Evolutionary conservation across 2,888 invertebrate species (phyloP).

Genomic region (Cataglyphis cursor): DNA sequence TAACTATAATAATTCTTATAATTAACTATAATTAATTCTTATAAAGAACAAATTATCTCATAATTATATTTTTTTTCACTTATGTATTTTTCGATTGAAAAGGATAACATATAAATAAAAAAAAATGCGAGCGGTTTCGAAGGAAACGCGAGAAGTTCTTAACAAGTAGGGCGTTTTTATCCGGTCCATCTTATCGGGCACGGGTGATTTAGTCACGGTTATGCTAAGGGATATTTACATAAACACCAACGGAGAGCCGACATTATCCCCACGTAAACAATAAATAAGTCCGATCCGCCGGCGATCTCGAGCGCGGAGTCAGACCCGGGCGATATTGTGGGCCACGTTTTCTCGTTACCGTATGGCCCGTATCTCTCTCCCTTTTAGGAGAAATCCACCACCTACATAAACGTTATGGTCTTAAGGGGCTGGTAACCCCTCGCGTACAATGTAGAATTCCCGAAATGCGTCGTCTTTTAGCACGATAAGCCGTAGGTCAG

Average conservation of each 20-base stretch:
- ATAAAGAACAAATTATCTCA: background rate
- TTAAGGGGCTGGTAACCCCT: constrained; percentile 72
- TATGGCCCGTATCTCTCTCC: constrained; percentile 64
- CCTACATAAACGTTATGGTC: constrained; percentile 74
- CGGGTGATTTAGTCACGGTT: constrained; percentile 72
- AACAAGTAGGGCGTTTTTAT: constrained; percentile 76
- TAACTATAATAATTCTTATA: too few species aligned
- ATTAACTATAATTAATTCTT: too few species aligned
- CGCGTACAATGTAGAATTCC: constrained; percentile 65
- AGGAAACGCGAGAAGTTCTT: constrained; percentile 57
- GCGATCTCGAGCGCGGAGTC: constrained; percentile 39
- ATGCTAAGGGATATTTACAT: constrained; percentile 76
- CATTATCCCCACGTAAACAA: constrained; percentile 72
- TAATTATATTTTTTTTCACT: background rate
- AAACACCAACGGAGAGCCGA: constrained; percentile 61
- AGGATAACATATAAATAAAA: constrained; percentile 14
- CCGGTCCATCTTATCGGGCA: constrained; percentile 73
- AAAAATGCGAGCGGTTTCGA: background rate
- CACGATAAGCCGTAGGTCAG: constrained; percentile 71
- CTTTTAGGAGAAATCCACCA: constrained; percentile 60
- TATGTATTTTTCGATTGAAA: constrained; percentile 8
- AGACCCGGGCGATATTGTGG: constrained; percentile 39
- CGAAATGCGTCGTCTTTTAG: constrained; percentile 74
- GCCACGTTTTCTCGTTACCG: constrained; percentile 72
- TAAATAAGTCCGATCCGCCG: constrained; percentile 67